Evolutionary conservation across 2,888 invertebrate species (phyloP).

Genomic region (Agapetus fuscipes): DNA sequence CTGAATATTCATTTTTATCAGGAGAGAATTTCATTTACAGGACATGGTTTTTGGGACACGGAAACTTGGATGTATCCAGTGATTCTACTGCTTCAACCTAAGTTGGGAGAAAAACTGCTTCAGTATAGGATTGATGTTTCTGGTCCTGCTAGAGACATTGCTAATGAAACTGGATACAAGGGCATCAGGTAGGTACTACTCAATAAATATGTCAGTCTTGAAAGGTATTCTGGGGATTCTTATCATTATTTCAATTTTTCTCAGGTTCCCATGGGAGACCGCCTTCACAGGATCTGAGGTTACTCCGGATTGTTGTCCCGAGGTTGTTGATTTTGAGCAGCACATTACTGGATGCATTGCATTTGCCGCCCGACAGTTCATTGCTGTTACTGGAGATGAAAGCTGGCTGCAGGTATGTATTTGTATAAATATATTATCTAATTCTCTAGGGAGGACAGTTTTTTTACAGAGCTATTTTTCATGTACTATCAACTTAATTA

Average conservation of each 20-base stretch:
- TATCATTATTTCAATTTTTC: background rate
- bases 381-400: constrained; percentile 15
- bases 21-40: too few species aligned
- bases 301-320: constrained; percentile 32
- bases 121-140: constrained; percentile 28
- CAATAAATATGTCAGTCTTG: background rate
- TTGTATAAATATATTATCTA: too few species aligned
- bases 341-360: constrained; percentile 34
- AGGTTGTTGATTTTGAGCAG: constrained; percentile 30
- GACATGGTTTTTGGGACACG: constrained; percentile 38
- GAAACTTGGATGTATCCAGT: constrained; percentile 37
- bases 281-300: constrained; percentile 34
- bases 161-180: constrained; percentile 26
- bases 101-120: constrained; percentile 28
- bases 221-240: background rate
- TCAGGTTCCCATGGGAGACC: constrained; percentile 33
- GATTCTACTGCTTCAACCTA: constrained; percentile 27
- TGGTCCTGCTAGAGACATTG: constrained; percentile 28
- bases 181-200: constrained; percentile 34
- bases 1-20: too few species aligned
- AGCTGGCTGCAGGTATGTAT: constrained; percentile 10
- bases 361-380: constrained; percentile 25
- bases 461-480: too few species aligned
- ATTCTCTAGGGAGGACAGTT: too few species aligned
- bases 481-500: too few species aligned